Percentiles rank a stretch among this genome's conserved stretches.
These are phyloP conservation scores for Tetramorium simillimum DNA, from an alignment of 1,140 invertebrate genomes.

Conservation along the genomic window DNA sequence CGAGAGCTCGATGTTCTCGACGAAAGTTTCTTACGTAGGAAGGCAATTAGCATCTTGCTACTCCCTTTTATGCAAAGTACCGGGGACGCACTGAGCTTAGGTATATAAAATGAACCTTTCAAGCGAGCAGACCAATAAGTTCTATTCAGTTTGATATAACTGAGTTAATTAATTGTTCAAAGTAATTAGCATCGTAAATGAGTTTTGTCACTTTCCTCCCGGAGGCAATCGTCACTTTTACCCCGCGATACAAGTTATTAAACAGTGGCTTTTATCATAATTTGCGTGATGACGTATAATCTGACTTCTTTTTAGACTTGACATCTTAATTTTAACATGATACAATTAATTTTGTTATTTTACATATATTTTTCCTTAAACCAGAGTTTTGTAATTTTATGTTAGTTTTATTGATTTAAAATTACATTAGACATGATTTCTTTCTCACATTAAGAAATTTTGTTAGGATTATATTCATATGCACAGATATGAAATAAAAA, in stretches of 20 bases:
- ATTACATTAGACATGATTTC: background rate
- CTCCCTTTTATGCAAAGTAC: conserved; percentile 42
- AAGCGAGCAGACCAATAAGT: conserved; percentile 37
- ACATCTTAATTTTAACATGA: conserved; percentile 20
- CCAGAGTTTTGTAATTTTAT: background rate
- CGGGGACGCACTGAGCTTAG: background rate
- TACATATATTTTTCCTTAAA: background rate
- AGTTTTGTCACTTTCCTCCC: conserved; percentile 32
- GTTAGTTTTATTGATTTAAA: background rate
- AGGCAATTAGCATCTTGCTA: conserved; percentile 51
- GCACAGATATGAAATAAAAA: background rate
- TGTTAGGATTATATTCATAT: background rate
- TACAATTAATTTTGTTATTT: background rate
- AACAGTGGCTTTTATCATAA: background rate
- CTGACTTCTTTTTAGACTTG: background rate
- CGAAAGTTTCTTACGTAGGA: conserved; percentile 33
- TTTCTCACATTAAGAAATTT: background rate
- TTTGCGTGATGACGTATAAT: background rate
- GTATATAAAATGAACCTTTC: conserved; percentile 37
- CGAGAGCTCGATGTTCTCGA: background rate
- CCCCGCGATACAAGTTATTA: conserved; percentile 20
- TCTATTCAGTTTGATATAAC: conserved; percentile 57
- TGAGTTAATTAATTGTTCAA: conserved; percentile 50
- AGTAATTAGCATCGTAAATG: conserved; percentile 54
- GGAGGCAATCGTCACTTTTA: conserved; percentile 30